These are phyloP conservation scores for Halcyon badia DNA, from an alignment of 2,797 vertebrate species.

Conservation along the genomic window DNA sequence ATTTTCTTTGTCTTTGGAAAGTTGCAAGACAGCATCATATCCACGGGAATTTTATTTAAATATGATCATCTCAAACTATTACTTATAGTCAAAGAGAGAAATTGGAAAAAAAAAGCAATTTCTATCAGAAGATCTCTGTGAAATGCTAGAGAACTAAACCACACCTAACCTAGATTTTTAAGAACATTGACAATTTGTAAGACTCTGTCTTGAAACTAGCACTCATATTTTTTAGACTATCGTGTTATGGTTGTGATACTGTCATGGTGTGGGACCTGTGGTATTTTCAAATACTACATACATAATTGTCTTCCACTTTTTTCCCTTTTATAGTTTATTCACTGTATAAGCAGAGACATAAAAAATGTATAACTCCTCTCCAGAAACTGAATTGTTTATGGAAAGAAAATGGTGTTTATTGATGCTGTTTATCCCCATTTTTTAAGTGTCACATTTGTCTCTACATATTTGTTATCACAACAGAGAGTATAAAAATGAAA, in stretches of 20 bases:
- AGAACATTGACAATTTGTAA: background rate
- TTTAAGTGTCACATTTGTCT: background rate
- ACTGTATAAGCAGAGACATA: background rate
- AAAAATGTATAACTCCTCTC: background rate
- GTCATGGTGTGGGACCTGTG: background rate
- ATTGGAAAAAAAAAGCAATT: background rate
- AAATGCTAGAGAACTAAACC: background rate
- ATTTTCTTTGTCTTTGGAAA: background rate
- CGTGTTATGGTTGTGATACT: background rate
- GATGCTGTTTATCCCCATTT: background rate
- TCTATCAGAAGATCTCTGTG: background rate
- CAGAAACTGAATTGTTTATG: background rate
- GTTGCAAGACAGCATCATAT: background rate
- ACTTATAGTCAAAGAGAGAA: background rate
- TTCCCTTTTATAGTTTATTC: background rate
- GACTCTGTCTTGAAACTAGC: background rate
- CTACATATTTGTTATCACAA: background rate
- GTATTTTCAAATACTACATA: background rate
- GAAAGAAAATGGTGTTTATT: background rate
- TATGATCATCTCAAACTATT: background rate
- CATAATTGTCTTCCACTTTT: background rate
- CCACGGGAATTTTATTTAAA: background rate
- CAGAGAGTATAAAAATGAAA: background rate
- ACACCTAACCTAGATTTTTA: background rate
- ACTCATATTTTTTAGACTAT: background rate